These are phyloP conservation scores for Capreolus pygargus DNA, from an alignment of 2,113 vertebrate species.

Conservation along the genomic window DNA sequence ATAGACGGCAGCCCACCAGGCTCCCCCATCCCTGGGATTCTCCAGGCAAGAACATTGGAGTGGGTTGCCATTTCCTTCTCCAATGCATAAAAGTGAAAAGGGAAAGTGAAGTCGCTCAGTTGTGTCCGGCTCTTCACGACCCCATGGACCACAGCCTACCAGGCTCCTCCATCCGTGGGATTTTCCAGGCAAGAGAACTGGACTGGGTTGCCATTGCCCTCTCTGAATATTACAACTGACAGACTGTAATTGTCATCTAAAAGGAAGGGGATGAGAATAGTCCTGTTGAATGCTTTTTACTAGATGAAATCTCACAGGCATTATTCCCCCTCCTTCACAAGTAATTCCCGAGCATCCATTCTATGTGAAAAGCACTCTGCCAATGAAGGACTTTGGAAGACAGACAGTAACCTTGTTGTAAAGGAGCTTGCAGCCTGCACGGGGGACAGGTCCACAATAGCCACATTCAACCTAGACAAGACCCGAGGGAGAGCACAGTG, in stretches of 20 bases:
- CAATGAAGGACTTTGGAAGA: background rate
- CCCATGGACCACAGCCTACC: no score
- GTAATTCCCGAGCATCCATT: background rate
- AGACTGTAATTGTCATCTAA: background rate
- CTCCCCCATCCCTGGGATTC: no score
- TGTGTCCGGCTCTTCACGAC: no score
- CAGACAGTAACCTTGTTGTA: background rate
- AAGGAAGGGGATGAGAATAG: background rate
- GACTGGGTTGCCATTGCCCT: no score
- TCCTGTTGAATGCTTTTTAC: background rate
- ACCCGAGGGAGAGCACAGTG: background rate
- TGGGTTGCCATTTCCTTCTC: no score
- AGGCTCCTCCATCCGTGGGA: no score
- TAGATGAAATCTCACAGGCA: background rate
- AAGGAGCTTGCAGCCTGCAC: background rate
- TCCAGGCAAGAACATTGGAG: no score
- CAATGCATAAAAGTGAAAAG: no score
- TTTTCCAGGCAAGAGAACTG: no score
- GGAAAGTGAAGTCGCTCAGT: no score
- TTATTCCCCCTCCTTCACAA: background rate
- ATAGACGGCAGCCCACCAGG: no score
- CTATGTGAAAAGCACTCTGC: background rate
- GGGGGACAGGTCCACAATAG: background rate
- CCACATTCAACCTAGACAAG: background rate
- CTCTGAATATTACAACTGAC: background rate